Evolutionary conservation across 2,888 invertebrate species (phyloP), one percentile per base, ranked within the genome.

Genomic region (Alitta virens): DNA sequence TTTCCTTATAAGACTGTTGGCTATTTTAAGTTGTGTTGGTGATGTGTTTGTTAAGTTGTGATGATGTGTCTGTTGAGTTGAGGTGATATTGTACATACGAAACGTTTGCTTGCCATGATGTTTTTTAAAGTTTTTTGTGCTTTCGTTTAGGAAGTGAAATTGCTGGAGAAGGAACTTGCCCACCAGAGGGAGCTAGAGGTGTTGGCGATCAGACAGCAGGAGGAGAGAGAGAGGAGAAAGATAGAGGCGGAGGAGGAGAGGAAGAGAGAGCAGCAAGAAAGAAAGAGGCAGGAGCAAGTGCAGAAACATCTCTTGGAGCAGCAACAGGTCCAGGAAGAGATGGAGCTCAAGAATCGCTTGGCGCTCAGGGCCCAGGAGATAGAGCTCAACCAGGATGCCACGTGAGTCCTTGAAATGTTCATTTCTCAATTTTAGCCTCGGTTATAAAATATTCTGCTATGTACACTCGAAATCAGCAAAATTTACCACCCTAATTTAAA

Each of bases 261-360:
- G 25, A 50, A 43, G 50, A 43, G 42, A 40, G 42, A 54, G 46
- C 43, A 40, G 43, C 42, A 55, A 26, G 61, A 61, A 38, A 51
- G 60, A 64, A 65, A 54, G 60, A 53, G 54, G 14, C 33, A 51
- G 12, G 54, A 60, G 16, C 43, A 53, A 23, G 54, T 42, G 56
- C 64, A 67, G 24, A 42, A 46, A 26, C 25, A 53, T 21, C 38
- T 56, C 27, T 43, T 56, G 71, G 72, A 74, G n/a, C 9, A 46
- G n/a, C 46, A 46, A 21, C n/a, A 46, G 46, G n/a, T n/a, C n/a
- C n/a, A 46, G 46, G 46, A 46, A 16, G 46, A 46, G 21, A 21
- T 18, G 21, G 46, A 46, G 21, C 21, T 46, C n/a, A 46, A 46
- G 46, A 46, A 46, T 7, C 5, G 21, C 3, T n/a, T 46, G 18